Conservation (phyloP, 2,888 invertebrate genomes). For the Lasioglossum lativentre region DNA sequence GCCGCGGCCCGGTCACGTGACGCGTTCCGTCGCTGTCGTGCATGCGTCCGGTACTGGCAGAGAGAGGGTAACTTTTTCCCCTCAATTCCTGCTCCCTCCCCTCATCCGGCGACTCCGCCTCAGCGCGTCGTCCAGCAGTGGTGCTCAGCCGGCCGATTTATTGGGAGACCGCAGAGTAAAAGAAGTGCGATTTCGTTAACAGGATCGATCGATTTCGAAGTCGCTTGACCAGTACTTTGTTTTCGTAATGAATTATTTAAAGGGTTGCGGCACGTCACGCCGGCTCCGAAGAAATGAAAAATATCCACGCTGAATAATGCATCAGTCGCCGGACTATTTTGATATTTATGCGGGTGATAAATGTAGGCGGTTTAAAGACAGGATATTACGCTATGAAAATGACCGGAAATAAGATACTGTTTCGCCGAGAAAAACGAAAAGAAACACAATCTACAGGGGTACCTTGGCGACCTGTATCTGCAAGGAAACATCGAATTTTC, state of each 20-base stretch:
- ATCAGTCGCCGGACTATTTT: slow-evolving; percentile 44
- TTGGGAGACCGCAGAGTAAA: neutral
- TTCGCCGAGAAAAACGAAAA: neutral
- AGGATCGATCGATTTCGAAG: slow-evolving; percentile 48
- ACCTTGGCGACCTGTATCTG: neutral
- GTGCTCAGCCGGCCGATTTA: neutral
- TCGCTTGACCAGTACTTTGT: slow-evolving; percentile 40
- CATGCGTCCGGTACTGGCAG: no score
- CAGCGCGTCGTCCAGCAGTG: neutral
- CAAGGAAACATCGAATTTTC: neutral
- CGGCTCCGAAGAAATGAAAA: slow-evolving; percentile 57
- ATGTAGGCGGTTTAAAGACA: slow-evolving; percentile 21
- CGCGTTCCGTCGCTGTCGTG: no score
- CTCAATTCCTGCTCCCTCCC: no score
- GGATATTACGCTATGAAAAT: slow-evolving; percentile 12
- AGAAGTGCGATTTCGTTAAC: neutral
- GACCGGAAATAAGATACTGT: slow-evolving; percentile 19
- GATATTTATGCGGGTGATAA: slow-evolving; percentile 29
- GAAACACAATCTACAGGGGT: neutral
- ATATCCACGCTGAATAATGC: slow-evolving; percentile 63
- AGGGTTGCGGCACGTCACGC: slow-evolving; percentile 48
- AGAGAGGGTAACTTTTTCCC: no score
- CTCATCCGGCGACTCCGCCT: no score
- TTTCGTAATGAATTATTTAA: slow-evolving; percentile 68
- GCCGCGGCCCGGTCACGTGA: no score